These are phyloP conservation scores for Rhineura floridana DNA, from an alignment of 2,113 vertebrate genomes.

Conservation along the genomic window DNA sequence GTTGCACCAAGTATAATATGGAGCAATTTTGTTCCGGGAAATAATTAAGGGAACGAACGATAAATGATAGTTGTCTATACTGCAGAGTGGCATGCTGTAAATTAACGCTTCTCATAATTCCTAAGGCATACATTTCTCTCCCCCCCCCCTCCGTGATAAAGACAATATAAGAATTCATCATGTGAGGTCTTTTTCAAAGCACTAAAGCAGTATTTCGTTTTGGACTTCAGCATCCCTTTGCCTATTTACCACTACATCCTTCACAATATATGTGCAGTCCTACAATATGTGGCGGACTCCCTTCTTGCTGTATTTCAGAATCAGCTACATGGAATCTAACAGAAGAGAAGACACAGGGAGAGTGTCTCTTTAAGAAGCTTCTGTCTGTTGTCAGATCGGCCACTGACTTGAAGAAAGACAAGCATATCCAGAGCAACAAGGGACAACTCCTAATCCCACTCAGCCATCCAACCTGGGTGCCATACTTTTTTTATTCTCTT, in stretches of 20 bases:
- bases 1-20: background rate
- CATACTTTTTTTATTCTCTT: background rate
- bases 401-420: slow-evolving; percentile 4
- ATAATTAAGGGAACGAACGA: slow-evolving; percentile 6
- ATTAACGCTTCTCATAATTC: background rate
- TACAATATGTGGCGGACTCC: background rate
- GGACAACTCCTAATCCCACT: background rate
- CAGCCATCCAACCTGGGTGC: background rate
- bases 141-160: background rate
- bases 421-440: too few relatives aligned
- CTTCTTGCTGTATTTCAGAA: background rate
- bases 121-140: background rate
- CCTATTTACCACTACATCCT: background rate
- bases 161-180: background rate
- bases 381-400: background rate
- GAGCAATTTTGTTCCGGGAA: slow-evolving; percentile 7
- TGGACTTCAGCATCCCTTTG: background rate
- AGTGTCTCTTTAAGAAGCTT: background rate
- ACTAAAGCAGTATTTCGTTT: background rate
- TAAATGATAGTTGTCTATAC: background rate
- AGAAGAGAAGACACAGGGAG: background rate
- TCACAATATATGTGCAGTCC: background rate
- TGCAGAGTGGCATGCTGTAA: background rate
- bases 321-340: background rate
- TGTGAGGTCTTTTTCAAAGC: slow-evolving; percentile 9